Evolutionary conservation across 2,888 invertebrate genomes (phyloP).

Genomic region (Microplitis manilae): DNA sequence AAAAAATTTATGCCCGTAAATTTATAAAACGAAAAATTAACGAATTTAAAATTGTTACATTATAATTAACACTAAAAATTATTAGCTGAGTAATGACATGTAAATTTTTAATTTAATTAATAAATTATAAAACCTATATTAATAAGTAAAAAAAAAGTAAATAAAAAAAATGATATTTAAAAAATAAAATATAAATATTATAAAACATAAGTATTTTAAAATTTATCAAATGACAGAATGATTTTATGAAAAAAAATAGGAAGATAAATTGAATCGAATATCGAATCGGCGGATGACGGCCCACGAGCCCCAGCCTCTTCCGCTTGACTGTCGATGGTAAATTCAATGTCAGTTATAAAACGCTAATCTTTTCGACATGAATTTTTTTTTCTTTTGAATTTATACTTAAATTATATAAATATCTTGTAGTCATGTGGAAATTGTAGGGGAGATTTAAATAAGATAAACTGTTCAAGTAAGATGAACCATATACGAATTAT

Average conservation of each 20-base stretch:
- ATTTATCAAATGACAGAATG: background rate
- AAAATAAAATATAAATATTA: constrained; percentile 5
- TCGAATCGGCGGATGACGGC: constrained; percentile 51
- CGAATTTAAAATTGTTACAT: background rate
- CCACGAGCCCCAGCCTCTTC: constrained; percentile 56
- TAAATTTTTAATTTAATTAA: background rate
- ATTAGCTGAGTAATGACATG: background rate
- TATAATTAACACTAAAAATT: background rate
- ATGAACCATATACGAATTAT: constrained; percentile 31
- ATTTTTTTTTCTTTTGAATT: background rate
- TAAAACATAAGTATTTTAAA: background rate
- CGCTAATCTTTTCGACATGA: background rate
- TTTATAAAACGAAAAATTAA: background rate
- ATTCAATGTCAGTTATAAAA: background rate
- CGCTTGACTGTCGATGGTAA: constrained; percentile 37
- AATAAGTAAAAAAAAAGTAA: background rate
- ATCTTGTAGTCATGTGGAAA: background rate
- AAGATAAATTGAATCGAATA: constrained; percentile 14
- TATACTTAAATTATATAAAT: background rate
- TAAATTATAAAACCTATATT: background rate
- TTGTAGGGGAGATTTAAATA: constrained; percentile 4
- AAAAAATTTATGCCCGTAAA: background rate
- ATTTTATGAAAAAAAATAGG: background rate
- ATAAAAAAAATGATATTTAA: background rate
- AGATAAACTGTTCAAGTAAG: constrained; percentile 23